Percentiles rank a stretch among this genome's conserved stretches.
phyloP scores from a whole-genome alignment of 2,888 invertebrate genomes.

The Heliconius hortense region DNA sequence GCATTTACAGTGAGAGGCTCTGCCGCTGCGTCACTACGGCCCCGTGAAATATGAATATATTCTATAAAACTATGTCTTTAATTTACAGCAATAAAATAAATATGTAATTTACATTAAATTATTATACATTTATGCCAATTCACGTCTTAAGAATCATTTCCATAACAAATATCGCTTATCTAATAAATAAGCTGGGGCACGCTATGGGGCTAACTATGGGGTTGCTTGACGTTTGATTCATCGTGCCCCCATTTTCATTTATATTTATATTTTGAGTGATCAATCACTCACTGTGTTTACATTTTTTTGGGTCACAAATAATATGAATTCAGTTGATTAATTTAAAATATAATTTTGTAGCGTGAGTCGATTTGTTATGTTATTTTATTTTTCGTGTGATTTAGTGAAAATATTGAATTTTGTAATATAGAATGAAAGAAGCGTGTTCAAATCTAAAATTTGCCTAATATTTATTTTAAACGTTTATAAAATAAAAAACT shows the following conservation, averaged over 20 bases:
- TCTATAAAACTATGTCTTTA: neutral
- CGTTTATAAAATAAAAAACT: neutral
- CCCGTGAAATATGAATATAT: no score
- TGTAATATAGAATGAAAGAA: no score
- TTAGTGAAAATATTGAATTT: no score
- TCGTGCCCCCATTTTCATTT: conserved; percentile 23
- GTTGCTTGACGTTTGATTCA: conserved; percentile 31
- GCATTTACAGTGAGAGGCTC: no score
- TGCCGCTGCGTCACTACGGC: no score
- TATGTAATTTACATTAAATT: neutral
- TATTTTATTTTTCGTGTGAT: no score
- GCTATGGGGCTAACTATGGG: conserved; percentile 21
- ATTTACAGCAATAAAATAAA: neutral
- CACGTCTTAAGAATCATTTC: conserved; percentile 21
- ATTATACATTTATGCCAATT: conserved; percentile 17
- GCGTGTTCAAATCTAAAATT: no score
- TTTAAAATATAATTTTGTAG: conserved; percentile 16
- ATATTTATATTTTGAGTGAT: conserved; percentile 33
- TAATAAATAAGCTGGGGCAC: conserved; percentile 22
- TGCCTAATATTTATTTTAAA: neutral
- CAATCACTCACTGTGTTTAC: conserved; percentile 33
- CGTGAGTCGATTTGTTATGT: neutral
- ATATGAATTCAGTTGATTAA: conserved; percentile 26
- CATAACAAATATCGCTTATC: conserved; percentile 24
- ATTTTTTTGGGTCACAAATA: conserved; percentile 33